A percentile compares a stretch with the other conserved stretches of the same genome.
Conservation (phyloP, 2,113 vertebrate species). For the Hiodon tergisus region DNA sequence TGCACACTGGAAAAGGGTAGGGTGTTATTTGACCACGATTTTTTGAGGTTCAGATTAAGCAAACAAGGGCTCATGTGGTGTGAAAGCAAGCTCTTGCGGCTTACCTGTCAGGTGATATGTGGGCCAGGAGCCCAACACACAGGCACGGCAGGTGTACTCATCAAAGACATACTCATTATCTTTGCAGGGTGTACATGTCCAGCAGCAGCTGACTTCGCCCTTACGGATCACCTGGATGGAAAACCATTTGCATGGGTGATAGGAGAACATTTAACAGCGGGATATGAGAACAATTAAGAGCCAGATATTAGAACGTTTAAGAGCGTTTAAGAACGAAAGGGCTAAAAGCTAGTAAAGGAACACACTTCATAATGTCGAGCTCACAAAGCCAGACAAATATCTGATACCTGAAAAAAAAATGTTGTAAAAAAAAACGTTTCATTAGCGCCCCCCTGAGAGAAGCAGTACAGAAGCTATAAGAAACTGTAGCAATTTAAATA, state of each 20-base stretch:
- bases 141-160: slow-evolving; percentile 92
- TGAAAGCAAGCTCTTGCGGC: slow-evolving; percentile 7
- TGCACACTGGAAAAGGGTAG: background rate
- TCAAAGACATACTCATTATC: slow-evolving; percentile 94
- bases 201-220: slow-evolving; percentile 97
- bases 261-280: background rate
- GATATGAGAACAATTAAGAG: background rate
- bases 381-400: background rate
- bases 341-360: background rate
- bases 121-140: slow-evolving; percentile 91
- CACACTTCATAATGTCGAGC: background rate
- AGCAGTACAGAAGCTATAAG: no score
- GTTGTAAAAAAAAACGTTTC: no score
- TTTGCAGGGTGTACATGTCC: slow-evolving; percentile 96
- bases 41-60: no score
- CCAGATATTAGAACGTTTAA: background rate
- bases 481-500: no score
- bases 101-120: slow-evolving; percentile 85
- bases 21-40: background rate
- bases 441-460: no score
- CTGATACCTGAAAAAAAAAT: no score
- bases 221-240: slow-evolving; percentile 87
- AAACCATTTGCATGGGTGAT: background rate
- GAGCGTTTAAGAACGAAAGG: background rate
- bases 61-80: background rate